Conservation (phyloP, 2,113 vertebrate species). For the Chitala chitala region DNA sequence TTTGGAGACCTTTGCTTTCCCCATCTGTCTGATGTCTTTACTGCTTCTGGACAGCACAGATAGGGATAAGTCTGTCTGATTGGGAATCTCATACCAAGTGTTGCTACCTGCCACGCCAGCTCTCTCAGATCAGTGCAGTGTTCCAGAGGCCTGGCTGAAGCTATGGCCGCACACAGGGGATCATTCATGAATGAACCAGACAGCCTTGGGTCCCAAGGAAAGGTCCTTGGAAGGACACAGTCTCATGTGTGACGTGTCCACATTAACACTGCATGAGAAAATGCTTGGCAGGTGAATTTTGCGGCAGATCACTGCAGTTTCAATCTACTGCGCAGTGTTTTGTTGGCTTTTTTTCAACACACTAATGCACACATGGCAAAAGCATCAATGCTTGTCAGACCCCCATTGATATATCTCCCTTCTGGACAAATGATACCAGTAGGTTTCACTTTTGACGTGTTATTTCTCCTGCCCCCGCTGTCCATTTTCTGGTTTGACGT, state of each 20-base stretch:
- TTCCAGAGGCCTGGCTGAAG: background rate
- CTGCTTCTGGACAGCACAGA: background rate
- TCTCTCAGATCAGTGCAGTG: background rate
- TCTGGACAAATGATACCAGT: background rate
- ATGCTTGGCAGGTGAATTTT: background rate
- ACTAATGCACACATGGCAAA: background rate
- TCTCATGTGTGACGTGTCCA: background rate
- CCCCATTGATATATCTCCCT: no score
- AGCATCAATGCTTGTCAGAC: background rate
- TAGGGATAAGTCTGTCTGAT: constrained; percentile 3
- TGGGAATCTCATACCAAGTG: background rate
- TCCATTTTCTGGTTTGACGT: background rate
- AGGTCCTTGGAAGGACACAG: no score
- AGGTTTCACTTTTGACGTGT: background rate
- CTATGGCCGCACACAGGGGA: background rate
- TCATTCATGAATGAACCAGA: background rate
- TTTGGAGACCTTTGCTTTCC: background rate
- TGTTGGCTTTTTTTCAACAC: background rate
- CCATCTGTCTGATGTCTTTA: constrained; percentile 1
- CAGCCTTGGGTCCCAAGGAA: background rate
- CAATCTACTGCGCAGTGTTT: background rate
- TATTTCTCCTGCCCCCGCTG: background rate
- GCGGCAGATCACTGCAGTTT: background rate
- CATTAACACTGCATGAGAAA: background rate
- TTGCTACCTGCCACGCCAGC: background rate